Evolutionary conservation across 2,888 invertebrate species (phyloP).

Genomic region (Apamea crenata): DNA sequence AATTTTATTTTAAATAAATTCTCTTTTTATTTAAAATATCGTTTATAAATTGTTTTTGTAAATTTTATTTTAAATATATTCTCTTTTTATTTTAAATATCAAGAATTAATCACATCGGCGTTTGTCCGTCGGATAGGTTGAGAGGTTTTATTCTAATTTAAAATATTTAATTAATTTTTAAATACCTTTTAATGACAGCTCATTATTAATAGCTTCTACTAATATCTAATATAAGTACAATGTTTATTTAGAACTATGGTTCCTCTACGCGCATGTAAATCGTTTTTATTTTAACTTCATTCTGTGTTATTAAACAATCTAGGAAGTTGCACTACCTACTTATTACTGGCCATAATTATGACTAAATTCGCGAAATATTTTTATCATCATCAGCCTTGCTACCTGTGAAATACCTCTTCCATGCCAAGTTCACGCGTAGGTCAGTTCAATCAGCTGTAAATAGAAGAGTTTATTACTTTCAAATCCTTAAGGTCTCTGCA

Average conservation of each 20-base stretch:
- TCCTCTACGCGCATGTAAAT: not conserved
- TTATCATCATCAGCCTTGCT: constrained; percentile 57
- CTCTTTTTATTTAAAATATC: not conserved
- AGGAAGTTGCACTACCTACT: not conserved
- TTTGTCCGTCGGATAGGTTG: not conserved
- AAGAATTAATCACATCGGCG: not conserved
- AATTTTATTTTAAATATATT: not conserved
- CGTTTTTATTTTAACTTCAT: not conserved
- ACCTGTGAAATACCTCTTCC: constrained; percentile 62
- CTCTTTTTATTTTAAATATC: not conserved
- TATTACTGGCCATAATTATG: constrained; percentile 20
- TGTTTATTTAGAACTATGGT: not conserved
- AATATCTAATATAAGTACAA: not conserved
- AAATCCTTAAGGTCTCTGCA: not conserved
- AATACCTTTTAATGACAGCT: not conserved
- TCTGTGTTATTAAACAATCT: constrained; percentile 46
- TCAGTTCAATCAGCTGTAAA: constrained; percentile 52
- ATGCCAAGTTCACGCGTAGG: constrained; percentile 65
- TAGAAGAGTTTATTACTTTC: constrained; percentile 14
- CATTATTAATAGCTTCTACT: not conserved
- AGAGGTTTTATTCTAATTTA: not conserved
- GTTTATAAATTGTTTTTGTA: not conserved
- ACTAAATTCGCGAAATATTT: constrained; percentile 62
- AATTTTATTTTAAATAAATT: not conserved
- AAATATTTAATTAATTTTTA: not conserved